Percentiles rank a stretch among this genome's conserved stretches.
These are phyloP conservation scores for Antheraea pernyi DNA, from an alignment of 1,140 invertebrate genomes.

Conservation along the genomic window DNA sequence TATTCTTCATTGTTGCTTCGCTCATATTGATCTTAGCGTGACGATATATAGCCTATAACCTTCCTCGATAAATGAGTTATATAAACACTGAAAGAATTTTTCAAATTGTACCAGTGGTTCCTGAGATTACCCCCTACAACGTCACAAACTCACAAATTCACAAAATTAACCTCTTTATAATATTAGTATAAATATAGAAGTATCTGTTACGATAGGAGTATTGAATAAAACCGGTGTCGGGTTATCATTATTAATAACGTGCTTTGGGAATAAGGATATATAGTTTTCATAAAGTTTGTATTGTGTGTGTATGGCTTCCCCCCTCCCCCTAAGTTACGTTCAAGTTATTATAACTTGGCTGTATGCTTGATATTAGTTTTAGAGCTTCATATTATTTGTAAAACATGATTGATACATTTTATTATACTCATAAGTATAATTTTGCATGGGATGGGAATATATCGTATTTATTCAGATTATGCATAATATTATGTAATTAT, in stretches of 20 bases:
- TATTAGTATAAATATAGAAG: no score
- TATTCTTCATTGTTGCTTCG: no score
- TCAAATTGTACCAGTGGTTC: no score
- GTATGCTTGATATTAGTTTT: constrained; percentile 31
- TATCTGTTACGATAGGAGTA: not conserved
- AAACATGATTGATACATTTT: constrained; percentile 12
- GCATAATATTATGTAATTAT: constrained; percentile 7
- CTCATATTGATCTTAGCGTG: no score
- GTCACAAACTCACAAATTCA: no score
- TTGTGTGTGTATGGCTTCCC: not conserved
- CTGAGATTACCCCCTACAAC: no score
- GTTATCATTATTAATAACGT: not conserved
- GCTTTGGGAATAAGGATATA: not conserved
- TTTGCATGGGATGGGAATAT: constrained; percentile 24
- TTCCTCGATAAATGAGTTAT: no score
- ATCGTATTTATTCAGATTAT: constrained; percentile 23
- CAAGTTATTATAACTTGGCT: constrained; percentile 9
- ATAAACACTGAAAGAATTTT: no score
- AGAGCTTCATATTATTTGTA: constrained; percentile 23
- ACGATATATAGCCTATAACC: no score
- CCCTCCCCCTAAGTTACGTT: not conserved
- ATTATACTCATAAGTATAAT: constrained; percentile 17
- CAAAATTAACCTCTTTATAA: no score
- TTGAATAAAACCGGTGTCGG: not conserved
- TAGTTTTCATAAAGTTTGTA: not conserved